phyloP scores from a whole-genome alignment of 2,113 vertebrate species.

The Camelus bactrianus region DNA sequence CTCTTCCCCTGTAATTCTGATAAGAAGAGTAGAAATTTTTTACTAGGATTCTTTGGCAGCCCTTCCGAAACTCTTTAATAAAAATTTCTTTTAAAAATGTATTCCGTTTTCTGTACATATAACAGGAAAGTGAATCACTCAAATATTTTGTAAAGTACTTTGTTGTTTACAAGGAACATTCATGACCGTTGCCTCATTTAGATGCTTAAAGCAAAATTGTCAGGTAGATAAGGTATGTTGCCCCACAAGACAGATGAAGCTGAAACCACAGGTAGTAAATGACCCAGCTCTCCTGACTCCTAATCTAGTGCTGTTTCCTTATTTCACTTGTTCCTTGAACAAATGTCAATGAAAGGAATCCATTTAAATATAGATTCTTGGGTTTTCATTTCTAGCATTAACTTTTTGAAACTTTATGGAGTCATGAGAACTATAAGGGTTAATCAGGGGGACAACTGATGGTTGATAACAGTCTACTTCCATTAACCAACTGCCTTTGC shows the following conservation, averaged over 20 bases:
- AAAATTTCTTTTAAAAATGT: neutral
- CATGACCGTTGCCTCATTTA: neutral
- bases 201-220: neutral
- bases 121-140: slow-evolving; percentile 38
- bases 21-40: neutral
- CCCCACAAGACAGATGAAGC: neutral
- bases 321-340: neutral
- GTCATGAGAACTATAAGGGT: neutral
- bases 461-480: neutral
- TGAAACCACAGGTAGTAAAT: neutral
- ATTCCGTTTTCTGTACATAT: neutral
- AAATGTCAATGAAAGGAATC: neutral
- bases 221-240: neutral
- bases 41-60: neutral
- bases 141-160: neutral
- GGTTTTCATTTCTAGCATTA: neutral
- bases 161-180: neutral
- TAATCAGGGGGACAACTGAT: neutral
- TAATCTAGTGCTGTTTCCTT: neutral
- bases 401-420: neutral
- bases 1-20: neutral
- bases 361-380: neutral
- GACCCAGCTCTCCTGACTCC: neutral
- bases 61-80: slow-evolving; percentile 25
- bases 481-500: neutral